These are phyloP conservation scores for Gopherus evgoodei DNA, from an alignment of 2,113 vertebrate species.

Conservation along the genomic window DNA sequence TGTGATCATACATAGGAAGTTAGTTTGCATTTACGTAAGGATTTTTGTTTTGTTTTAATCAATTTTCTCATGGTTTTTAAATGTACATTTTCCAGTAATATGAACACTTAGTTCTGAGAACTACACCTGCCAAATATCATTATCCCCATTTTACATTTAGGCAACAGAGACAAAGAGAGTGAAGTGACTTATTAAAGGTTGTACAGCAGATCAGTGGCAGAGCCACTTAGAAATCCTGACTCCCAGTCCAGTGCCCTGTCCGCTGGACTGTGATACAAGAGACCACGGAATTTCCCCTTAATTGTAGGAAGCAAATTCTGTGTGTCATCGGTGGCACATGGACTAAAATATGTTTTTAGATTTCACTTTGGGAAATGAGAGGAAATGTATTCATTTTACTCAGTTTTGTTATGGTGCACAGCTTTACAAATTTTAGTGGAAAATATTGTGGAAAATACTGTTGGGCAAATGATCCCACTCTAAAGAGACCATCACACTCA, in stretches of 20 bases:
- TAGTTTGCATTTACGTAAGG: background rate
- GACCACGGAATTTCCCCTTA: background rate
- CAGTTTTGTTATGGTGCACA: background rate
- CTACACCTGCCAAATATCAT: background rate
- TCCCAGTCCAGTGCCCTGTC: background rate
- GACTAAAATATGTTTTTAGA: background rate
- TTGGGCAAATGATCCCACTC: background rate
- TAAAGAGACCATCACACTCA: background rate
- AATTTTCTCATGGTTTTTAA: background rate
- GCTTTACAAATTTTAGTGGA: background rate
- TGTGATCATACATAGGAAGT: background rate
- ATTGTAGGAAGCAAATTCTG: background rate
- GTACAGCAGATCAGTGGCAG: background rate
- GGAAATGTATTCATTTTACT: background rate
- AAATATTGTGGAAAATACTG: background rate
- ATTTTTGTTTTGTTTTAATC: background rate
- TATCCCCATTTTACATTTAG: background rate
- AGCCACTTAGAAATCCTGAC: background rate
- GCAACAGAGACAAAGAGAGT: background rate
- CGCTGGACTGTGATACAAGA: background rate
- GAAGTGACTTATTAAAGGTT: background rate
- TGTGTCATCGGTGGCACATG: background rate
- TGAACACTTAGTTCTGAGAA: background rate
- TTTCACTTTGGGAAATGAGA: background rate
- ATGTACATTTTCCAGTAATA: rapidly evolving